Evolutionary conservation across 2,888 invertebrate species (phyloP), one percentile per base, ranked within the genome.

Genomic region (Serrognathus titanus): DNA sequence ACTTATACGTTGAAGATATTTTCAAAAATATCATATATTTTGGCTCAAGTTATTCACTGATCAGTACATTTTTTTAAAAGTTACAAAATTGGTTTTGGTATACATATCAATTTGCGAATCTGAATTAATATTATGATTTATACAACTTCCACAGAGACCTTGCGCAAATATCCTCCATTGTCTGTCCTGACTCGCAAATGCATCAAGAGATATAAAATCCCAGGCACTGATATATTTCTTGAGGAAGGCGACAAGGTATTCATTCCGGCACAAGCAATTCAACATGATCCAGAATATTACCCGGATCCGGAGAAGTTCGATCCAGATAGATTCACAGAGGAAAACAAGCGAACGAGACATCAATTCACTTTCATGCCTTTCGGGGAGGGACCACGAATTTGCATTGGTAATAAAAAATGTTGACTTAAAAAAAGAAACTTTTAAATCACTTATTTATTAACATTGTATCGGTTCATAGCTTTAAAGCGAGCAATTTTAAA

Each of bases 311-410:
- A 81, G 40, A 66, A 62, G 36, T 85, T 85, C 65, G 76, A 82
- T 67, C 85, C 85, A 0, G 81, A 83, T 53, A 74, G 85, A 62
- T 85, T 84, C 68, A 75, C 71, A 46, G 79, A 80, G 12, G 77
- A 78, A 57, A 79, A 78, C 51, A 78, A 75, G 60, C 69, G 69
- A 11, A 73, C 74, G 57, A 75, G 79, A 12, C 76, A 75, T 60
- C 78, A 79, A 31, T 79, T 77, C 59, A 76, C 79, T 6, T 83
- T 78, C 69, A 71, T 83, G 54, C 81, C 83, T 1, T 83, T 83
- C 64, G 83, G 83, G n/a, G 80, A 81, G 59, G 83, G 83, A 2
- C 83, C 83, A 8, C 74, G 83, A 55, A 79, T 77, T 60, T 83
- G 83, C 65, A 81, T 83, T 62, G 83, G 83, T 82, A 72, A 67